phyloP scores from a whole-genome alignment of 1,140 invertebrate species.

The Melitaea cinxia region DNA sequence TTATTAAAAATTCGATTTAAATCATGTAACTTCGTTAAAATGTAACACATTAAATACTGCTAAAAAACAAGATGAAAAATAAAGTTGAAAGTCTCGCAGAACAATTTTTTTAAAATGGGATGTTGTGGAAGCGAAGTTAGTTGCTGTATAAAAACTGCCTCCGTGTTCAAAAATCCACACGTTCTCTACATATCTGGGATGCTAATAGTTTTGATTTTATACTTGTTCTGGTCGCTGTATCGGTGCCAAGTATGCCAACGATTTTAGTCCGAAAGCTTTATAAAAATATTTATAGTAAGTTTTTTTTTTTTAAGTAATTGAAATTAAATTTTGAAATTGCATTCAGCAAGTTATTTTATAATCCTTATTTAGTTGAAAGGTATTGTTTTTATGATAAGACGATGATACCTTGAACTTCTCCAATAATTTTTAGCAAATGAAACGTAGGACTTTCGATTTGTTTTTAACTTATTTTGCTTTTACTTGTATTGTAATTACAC shows the following conservation, averaged over 20 bases:
- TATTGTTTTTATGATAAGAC: too few relatives aligned
- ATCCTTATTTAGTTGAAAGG: background rate
- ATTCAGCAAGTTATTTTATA: background rate
- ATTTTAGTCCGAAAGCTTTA: background rate
- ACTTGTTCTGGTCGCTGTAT: slow-evolving; percentile 48
- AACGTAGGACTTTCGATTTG: too few relatives aligned
- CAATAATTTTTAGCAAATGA: too few relatives aligned
- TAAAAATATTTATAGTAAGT: background rate
- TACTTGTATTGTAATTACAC: too few relatives aligned
- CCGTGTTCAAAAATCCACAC: background rate
- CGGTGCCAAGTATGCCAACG: slow-evolving; percentile 38
- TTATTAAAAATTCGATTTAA: too few relatives aligned
- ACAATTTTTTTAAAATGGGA: background rate
- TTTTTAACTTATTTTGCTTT: too few relatives aligned
- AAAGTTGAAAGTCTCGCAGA: background rate
- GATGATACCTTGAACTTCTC: too few relatives aligned
- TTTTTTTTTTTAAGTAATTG: background rate
- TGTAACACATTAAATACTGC: too few relatives aligned
- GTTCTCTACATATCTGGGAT: slow-evolving; percentile 2
- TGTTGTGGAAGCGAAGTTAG: slow-evolving; percentile 4
- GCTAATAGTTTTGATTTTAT: slow-evolving; percentile 27
- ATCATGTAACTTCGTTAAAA: too few relatives aligned
- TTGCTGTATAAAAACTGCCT: background rate
- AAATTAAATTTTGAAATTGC: background rate
- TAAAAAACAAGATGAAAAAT: too few relatives aligned